phyloP scores from a whole-genome alignment of 2,797 vertebrate genomes.

The Orientallactaga sibirica region DNA sequence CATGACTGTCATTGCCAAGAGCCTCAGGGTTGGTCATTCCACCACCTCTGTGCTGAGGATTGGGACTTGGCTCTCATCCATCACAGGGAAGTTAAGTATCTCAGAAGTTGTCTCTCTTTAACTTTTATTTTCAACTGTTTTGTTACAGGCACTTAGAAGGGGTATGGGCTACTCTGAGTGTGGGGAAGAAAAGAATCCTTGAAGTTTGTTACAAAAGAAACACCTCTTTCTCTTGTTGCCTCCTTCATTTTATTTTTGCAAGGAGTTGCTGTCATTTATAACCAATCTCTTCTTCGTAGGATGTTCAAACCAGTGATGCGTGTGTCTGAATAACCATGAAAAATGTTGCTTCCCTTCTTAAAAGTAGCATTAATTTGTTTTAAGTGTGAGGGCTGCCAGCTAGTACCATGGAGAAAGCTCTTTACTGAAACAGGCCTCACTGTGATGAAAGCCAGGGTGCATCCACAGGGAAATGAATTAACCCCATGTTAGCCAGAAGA shows the following conservation, averaged over 20 bases:
- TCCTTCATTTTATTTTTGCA: conserved; percentile 7
- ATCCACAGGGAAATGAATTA: background rate
- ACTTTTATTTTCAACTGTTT: conserved; percentile 40
- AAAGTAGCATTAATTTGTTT: conserved; percentile 62
- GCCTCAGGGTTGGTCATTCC: background rate
- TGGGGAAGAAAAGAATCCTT: background rate
- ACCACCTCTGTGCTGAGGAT: background rate
- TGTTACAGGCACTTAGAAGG: background rate
- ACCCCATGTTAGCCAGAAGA: background rate
- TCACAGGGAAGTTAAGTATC: background rate
- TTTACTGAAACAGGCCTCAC: conserved; percentile 21
- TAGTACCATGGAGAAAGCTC: conserved; percentile 22
- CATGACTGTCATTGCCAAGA: background rate
- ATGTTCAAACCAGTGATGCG: conserved; percentile 37
- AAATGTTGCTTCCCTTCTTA: conserved; percentile 39
- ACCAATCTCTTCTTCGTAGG: background rate
- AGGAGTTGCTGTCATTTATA: conserved; percentile 23
- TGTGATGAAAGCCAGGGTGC: background rate
- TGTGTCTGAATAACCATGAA: conserved; percentile 49
- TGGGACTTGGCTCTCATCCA: background rate
- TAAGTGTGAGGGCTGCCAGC: conserved; percentile 21
- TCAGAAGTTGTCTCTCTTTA: background rate
- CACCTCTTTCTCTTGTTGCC: background rate
- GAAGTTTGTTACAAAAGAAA: background rate
- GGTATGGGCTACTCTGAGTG: background rate